Conservation (phyloP, 92 coral and sea anemone genomes). For the Epizoanthus ramosus region DNA sequence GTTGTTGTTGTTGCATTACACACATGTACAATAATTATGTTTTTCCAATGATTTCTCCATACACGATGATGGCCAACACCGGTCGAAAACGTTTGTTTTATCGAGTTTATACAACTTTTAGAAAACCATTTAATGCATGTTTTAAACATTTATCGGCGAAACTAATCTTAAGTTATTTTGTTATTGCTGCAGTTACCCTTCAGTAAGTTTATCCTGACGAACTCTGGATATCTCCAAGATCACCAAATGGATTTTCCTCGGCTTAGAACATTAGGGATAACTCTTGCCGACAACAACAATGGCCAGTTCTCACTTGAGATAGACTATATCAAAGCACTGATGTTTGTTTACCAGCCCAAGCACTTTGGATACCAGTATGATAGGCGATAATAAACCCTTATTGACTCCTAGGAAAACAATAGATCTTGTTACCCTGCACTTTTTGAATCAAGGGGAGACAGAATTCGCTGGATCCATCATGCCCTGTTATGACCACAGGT, state of each 20-base stretch:
- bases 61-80: too few relatives aligned
- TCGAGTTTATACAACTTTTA: too few relatives aligned
- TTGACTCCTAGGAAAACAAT: neutral
- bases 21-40: too few relatives aligned
- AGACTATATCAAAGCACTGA: slow-evolving; percentile 80
- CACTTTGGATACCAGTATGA: slow-evolving; percentile 79
- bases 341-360: slow-evolving; percentile 93
- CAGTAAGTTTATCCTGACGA: slow-evolving; percentile 92
- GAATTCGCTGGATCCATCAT: too few relatives aligned
- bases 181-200: slow-evolving; percentile 80
- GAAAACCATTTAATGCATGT: too few relatives aligned
- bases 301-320: slow-evolving; percentile 94
- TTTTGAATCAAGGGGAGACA: too few relatives aligned
- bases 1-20: too few relatives aligned
- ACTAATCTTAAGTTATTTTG: neutral
- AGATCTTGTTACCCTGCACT: too few relatives aligned
- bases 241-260: slow-evolving; percentile 95
- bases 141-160: neutral
- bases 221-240: slow-evolving; percentile 95
- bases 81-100: too few relatives aligned
- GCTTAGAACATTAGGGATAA: slow-evolving; percentile 87
- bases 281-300: slow-evolving; percentile 85
- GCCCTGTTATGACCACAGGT: too few relatives aligned
- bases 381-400: slow-evolving; percentile 25
- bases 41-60: too few relatives aligned